These are phyloP conservation scores for Branchinecta lindahli DNA, from an alignment of 1,140 invertebrate genomes.

Conservation along the genomic window DNA sequence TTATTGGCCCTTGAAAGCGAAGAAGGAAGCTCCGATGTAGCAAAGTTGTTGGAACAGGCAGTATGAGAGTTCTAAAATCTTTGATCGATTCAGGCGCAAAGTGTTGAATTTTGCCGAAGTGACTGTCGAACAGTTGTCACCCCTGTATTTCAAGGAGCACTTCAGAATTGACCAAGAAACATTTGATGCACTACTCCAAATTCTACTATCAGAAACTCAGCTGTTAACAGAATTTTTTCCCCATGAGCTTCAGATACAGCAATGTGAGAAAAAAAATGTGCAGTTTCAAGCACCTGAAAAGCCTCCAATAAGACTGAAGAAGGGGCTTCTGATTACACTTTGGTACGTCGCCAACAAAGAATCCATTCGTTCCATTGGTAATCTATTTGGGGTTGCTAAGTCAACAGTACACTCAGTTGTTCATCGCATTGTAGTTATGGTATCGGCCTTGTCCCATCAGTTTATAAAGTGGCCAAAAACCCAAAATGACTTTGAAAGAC, in stretches of 20 bases:
- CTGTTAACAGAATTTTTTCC: neutral
- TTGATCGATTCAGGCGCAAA: constrained; percentile 1
- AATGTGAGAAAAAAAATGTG: constrained; percentile 2
- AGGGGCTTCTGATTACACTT: constrained; percentile 9
- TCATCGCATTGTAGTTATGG: constrained; percentile 5
- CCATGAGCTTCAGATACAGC: constrained; percentile 2
- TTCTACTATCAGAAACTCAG: constrained; percentile 2
- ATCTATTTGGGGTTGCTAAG: constrained; percentile 1
- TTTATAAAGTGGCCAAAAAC: constrained; percentile 9
- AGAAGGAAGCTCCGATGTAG: constrained; percentile 1
- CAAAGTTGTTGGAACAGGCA: constrained; percentile 8
- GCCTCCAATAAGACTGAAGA: neutral
- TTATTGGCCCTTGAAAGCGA: constrained; percentile 8
- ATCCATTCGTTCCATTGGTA: constrained; percentile 5
- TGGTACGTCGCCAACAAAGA: constrained; percentile 8
- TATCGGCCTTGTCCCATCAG: constrained; percentile 4
- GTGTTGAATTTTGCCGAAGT: constrained; percentile 9
- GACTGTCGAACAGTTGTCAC: neutral
- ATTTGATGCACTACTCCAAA: constrained; percentile 9
- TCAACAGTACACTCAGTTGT: constrained; percentile 5
- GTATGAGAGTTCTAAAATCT: neutral
- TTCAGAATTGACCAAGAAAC: constrained; percentile 7
- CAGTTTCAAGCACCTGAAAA: neutral
- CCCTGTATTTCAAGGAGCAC: neutral
- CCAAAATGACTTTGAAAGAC: neutral